Conservation (phyloP, 2,797 vertebrate genomes). For the Ceyx erithaca region DNA sequence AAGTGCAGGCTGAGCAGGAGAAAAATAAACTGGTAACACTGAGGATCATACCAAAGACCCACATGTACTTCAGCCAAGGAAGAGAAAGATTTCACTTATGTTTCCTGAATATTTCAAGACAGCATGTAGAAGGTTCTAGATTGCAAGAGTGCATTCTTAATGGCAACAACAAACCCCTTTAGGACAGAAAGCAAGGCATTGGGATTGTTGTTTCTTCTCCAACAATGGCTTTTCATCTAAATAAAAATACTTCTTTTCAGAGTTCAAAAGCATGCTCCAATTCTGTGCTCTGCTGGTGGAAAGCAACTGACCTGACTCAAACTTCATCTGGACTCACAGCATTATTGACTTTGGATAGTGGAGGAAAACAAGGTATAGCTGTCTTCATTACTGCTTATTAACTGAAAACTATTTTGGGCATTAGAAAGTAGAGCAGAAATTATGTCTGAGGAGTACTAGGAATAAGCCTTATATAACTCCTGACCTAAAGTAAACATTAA, state of each 20-base stretch:
- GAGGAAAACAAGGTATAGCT: neutral
- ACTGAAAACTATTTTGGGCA: neutral
- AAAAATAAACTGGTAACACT: neutral
- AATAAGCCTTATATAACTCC: conserved; percentile 11
- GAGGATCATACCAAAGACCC: neutral
- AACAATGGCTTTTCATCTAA: neutral
- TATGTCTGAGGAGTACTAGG: neutral
- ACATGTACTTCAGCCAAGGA: neutral
- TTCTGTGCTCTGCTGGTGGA: neutral
- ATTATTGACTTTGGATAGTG: neutral
- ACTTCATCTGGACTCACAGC: neutral
- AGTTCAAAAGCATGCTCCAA: neutral
- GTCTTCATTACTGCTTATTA: conserved; percentile 22
- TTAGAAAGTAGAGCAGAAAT: conserved; percentile 41
- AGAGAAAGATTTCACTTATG: neutral
- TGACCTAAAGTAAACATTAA: conserved; percentile 2
- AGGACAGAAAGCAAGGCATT: neutral
- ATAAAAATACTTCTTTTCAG: neutral
- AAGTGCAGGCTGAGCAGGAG: neutral
- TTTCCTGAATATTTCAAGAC: neutral
- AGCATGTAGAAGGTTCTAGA: neutral
- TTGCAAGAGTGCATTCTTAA: neutral
- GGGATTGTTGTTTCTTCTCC: neutral
- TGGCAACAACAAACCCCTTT: neutral
- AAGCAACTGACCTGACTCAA: neutral